Evolutionary conservation across 2,797 vertebrate genomes (phyloP).

Genomic region (Thamnophis elegans): DNA sequence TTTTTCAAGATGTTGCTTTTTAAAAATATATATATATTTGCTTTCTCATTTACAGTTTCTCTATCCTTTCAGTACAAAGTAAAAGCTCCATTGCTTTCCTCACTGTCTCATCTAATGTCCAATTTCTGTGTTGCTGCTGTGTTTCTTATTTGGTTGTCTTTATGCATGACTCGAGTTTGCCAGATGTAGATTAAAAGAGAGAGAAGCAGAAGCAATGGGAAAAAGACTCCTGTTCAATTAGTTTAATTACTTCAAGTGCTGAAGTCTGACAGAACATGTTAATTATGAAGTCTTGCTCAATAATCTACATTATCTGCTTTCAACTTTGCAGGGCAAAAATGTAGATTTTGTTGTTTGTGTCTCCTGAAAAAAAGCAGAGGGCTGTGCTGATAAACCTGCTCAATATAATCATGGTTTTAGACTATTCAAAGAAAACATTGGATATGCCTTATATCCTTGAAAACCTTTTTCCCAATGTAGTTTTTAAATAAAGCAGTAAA

Average conservation of each 20-base stretch:
- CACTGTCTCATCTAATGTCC: slow-evolving; percentile 12
- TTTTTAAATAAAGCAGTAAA: neutral
- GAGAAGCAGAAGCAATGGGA: neutral
- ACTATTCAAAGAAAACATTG: neutral
- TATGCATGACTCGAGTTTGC: slow-evolving; percentile 1
- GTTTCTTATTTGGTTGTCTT: neutral
- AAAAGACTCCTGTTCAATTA: slow-evolving; percentile 26
- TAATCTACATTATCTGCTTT: slow-evolving; percentile 30
- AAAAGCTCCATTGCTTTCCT: slow-evolving; percentile 1
- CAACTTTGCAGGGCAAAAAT: slow-evolving; percentile 41
- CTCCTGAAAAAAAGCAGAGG: slow-evolving; percentile 28
- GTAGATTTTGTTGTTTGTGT: slow-evolving; percentile 18
- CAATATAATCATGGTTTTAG: neutral
- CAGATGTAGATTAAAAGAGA: slow-evolving; percentile 34
- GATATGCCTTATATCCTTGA: neutral
- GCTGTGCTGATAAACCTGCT: neutral
- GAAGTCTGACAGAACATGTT: slow-evolving; percentile 39
- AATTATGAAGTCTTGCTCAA: slow-evolving; percentile 32
- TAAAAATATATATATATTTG: neutral
- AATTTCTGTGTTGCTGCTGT: slow-evolving; percentile 6
- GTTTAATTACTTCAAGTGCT: slow-evolving; percentile 28
- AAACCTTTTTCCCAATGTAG: neutral
- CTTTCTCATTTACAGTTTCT: neutral
- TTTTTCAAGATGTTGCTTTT: neutral
- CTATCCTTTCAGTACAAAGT: neutral